Evolutionary conservation across 1,140 invertebrate genomes (phyloP).

Genomic region (Atopsyche davidsoni): DNA sequence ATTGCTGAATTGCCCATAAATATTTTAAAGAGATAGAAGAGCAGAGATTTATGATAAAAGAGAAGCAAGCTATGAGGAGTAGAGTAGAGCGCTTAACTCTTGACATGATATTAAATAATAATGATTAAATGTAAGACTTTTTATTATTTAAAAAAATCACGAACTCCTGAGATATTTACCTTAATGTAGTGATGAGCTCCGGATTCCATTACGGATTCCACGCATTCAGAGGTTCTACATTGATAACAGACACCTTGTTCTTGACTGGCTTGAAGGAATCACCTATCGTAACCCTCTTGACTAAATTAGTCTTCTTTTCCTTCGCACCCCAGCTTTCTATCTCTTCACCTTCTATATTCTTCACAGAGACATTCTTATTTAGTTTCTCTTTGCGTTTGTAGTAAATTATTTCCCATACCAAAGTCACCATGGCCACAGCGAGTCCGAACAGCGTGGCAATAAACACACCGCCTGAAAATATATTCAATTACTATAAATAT

Average conservation of each 20-base stretch:
- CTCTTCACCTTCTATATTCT: slow-evolving; percentile 35
- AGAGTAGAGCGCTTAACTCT: too few relatives aligned
- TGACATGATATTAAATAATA: too few relatives aligned
- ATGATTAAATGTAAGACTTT: too few relatives aligned
- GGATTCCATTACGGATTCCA: slow-evolving; percentile 26
- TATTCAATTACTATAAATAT: background rate
- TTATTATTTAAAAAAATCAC: too few relatives aligned
- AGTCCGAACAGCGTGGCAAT: slow-evolving; percentile 81
- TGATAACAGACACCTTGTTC: slow-evolving; percentile 38
- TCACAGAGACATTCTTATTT: slow-evolving; percentile 24
- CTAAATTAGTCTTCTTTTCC: slow-evolving; percentile 22
- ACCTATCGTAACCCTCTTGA: slow-evolving; percentile 36
- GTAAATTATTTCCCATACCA: slow-evolving; percentile 73
- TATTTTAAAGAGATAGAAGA: too few relatives aligned
- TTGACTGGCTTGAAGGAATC: slow-evolving; percentile 40
- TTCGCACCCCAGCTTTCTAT: slow-evolving; percentile 32
- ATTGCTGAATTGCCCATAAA: too few relatives aligned
- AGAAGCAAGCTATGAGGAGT: too few relatives aligned
- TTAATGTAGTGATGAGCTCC: too few relatives aligned
- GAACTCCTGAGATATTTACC: too few relatives aligned
- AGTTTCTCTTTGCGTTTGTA: slow-evolving; percentile 60
- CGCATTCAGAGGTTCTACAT: slow-evolving; percentile 35
- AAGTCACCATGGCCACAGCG: slow-evolving; percentile 72
- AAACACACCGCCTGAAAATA: slow-evolving; percentile 77
- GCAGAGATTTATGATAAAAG: too few relatives aligned